A percentile compares a stretch with the other conserved stretches of the same genome.
Evolutionary conservation across 2,888 invertebrate species (phyloP).

Genomic region (Mylabris sibirica): DNA sequence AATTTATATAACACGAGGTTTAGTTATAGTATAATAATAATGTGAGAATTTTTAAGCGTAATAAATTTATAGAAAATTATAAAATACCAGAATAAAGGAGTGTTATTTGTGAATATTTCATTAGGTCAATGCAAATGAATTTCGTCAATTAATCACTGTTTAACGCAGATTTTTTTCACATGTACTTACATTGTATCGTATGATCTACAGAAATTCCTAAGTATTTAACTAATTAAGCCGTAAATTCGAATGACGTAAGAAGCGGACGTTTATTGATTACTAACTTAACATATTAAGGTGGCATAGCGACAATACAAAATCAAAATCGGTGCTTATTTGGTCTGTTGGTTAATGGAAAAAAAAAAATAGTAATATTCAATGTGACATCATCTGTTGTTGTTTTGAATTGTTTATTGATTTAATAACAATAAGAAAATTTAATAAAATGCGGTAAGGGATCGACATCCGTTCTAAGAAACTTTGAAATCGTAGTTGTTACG

Average conservation of each 20-base stretch:
- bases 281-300: not conserved
- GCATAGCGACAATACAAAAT: not conserved
- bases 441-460: not conserved
- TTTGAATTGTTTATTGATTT: conserved; percentile 4
- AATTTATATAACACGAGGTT: conserved; percentile 1
- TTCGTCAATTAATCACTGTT: not conserved
- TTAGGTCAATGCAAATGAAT: not conserved
- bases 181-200: not conserved
- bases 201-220: not conserved
- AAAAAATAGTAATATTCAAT: not conserved
- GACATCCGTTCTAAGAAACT: not conserved
- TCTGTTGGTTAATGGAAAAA: not conserved
- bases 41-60: not conserved
- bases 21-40: not conserved
- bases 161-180: not conserved
- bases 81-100: not conserved
- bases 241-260: not conserved
- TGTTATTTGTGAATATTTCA: conserved; percentile 7
- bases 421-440: not conserved
- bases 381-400: not conserved
- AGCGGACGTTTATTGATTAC: not conserved
- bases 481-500: not conserved
- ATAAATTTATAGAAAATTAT: not conserved
- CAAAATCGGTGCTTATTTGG: conserved; percentile 7
- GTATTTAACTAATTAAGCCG: conserved; percentile 2